These are phyloP conservation scores for Drosophila prosaltans DNA, from an alignment of 1,140 invertebrate species.

Conservation along the genomic window DNA sequence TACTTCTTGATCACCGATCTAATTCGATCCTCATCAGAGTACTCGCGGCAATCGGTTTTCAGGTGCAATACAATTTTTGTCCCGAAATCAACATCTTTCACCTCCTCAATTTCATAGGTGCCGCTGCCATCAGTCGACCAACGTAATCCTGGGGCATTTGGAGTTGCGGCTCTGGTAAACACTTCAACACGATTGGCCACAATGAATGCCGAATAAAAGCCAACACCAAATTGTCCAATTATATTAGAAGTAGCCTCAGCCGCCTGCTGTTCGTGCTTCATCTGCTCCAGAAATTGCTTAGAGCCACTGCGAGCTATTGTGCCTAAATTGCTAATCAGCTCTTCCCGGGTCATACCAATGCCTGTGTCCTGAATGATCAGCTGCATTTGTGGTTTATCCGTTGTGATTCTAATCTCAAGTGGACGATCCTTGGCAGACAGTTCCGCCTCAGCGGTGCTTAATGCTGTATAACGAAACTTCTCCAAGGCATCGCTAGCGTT, in stretches of 20 bases:
- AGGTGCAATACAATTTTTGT: constrained; percentile 97
- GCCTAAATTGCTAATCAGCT: constrained; percentile 95
- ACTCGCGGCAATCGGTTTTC: constrained; percentile 93
- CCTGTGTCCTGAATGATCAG: constrained; percentile 96
- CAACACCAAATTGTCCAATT: constrained; percentile 99
- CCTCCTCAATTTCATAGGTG: constrained; percentile 94
- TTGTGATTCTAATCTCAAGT: constrained; percentile 94
- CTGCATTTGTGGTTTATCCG: constrained; percentile 93
- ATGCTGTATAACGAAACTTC: constrained; percentile 92
- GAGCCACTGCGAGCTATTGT: constrained; percentile 98
- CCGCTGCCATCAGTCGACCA: constrained; percentile 97
- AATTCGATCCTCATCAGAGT: constrained; percentile 93
- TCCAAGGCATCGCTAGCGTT: constrained; percentile 99
- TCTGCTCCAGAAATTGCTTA: constrained; percentile 94
- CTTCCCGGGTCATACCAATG: constrained; percentile 96
- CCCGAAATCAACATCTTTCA: constrained; percentile 92
- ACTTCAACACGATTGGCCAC: constrained; percentile 97
- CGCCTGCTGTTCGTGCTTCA: constrained; percentile 88
- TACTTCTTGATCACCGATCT: constrained; percentile 96
- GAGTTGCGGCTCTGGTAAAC: constrained; percentile 88
- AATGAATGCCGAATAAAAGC: constrained; percentile 99
- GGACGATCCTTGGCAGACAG: constrained; percentile 85
- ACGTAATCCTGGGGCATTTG: constrained; percentile 88
- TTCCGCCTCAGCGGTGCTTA: constrained; percentile 83
- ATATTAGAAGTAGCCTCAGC: constrained; percentile 89